Percentiles rank a stretch among this genome's conserved stretches.
Evolutionary conservation across 2,797 vertebrate species (phyloP).

Genomic region (Dicrostonyx torquatus): DNA sequence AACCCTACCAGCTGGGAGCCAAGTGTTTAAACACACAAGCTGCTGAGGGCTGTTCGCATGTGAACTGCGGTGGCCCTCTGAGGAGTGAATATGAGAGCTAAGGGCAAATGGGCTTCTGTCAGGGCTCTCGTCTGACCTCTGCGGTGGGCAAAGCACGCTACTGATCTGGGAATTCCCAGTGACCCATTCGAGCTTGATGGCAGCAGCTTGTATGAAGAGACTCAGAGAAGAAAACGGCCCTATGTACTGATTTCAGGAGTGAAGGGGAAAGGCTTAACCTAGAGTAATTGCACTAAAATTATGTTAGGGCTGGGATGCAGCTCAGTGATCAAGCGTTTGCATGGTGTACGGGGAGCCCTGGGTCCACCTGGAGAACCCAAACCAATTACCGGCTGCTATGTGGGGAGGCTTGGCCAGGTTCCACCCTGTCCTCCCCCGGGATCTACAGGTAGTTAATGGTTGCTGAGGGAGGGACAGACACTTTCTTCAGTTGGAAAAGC

Average conservation of each 20-base stretch:
- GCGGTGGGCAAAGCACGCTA: background rate
- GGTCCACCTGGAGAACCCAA: background rate
- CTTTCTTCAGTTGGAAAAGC: background rate
- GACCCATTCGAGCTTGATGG: background rate
- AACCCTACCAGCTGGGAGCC: background rate
- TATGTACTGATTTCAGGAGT: background rate
- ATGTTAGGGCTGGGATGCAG: background rate
- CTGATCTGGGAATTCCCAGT: too few relatives aligned
- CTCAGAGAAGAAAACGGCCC: background rate
- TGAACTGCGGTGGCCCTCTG: fast-evolving
- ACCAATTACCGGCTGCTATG: background rate
- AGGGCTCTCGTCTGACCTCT: background rate
- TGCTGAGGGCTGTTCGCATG: background rate
- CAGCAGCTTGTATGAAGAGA: background rate
- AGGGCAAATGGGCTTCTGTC: too few relatives aligned
- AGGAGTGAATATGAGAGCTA: background rate
- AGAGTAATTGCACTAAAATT: background rate
- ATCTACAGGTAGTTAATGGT: background rate
- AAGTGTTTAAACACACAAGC: background rate
- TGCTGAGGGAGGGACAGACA: background rate
- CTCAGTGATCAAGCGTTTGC: background rate
- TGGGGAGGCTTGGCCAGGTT: background rate
- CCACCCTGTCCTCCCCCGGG: too few relatives aligned
- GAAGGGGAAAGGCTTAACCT: background rate
- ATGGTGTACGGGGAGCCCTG: background rate